Evolutionary conservation across 2,888 invertebrate genomes (phyloP), one percentile per base, ranked within the genome.

Genomic region (Coleophora deauratella): DNA sequence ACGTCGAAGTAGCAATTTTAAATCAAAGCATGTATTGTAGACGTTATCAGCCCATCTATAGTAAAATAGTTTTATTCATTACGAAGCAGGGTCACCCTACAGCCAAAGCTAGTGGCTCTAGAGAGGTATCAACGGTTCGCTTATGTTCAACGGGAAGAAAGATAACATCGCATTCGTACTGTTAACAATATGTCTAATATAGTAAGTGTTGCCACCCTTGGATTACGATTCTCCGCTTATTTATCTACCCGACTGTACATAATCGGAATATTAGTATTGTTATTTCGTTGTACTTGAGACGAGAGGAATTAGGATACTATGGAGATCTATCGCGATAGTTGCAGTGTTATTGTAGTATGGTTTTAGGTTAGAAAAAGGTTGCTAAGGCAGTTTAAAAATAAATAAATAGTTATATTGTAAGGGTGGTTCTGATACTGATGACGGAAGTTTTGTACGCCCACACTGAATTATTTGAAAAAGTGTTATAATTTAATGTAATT

Each of bases 111-210:
- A 66, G 62, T 59, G 59, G 55, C 56, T 64, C 60, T 55, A 60
- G 56, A 62, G 56, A 62, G 53, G 60, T 66, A 72, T 69, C 66
- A 66, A 59, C 66, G 59, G 62, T 64, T 63, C 63, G 61, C 62
- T 49, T 62, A 59, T 66, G 73, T 64, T 70, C 71, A 74, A 55
- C 70, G 63, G 65, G 66, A 62, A 67, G 72, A 76, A 76, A 82
- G 82, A 82, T 80, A 77, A 64, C 62, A 79, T 82, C 80, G 50
- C 43, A 43, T 49, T 46, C 56, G 50, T 51, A 59, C 39, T 28
- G 36, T 13, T 37, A 60, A 74, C 76, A 78, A 72, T 76, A 77
- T 74, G 74, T 60, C 53, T 60, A 57, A 60, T 68, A 70, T 62
- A 61, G 61, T 54, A 44, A 66, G 62, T 21, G 21, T 6, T 21